Base-by-base conservation (phyloP, 2,113 vertebrate genomes). In the Cichladusa arquata region DNA sequence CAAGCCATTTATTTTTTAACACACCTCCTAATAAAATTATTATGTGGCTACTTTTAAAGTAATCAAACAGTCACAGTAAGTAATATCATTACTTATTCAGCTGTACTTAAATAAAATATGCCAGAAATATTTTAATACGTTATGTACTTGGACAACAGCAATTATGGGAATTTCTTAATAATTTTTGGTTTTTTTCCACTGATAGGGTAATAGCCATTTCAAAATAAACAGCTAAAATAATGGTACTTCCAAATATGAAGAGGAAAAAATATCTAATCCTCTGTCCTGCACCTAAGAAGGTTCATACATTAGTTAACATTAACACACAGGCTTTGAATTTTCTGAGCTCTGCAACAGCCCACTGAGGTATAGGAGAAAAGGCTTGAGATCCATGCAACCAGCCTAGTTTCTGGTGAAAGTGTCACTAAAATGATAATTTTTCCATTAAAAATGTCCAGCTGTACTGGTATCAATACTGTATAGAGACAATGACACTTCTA, bases 1-100 rank as follows among this genome's bases (percentile, higher is more conserved):
- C 28, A 81, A 77, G 14, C 6, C 28, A 65, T 70, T 69, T 77
- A 60, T 83, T 94, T 94, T 81, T 84, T 83, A 65, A 86, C 11
- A 19, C 5, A 17, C 1, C 53, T 77, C 23, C 50, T 84, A 70
- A 48, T 56, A 33, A 9, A 40, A 61, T 53, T 58, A 17, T 7
- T 77, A 12, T 53, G 9, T 31, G 5, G 2, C 8, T 77, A 14
- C 51, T 88, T 81, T 65, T 40, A 53, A 91, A 70, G 42, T 38
- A 67, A 40, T 60, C 62, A 93, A 15, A 8, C 13, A 81, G 23
- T 19, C 40, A 86, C 31, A 44, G 29, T 0, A 1, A 45, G 15
- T 38, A 58, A 23, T 23, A 38, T 18, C 60, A 29, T 58, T 79
- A 38, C 19, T 64, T 14, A 48, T 88, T 77, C 16, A 77, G 17